These are phyloP conservation scores for Dendronephthya gigantea DNA, from an alignment of 64 coral and sea anemone genomes.

Conservation along the genomic window DNA sequence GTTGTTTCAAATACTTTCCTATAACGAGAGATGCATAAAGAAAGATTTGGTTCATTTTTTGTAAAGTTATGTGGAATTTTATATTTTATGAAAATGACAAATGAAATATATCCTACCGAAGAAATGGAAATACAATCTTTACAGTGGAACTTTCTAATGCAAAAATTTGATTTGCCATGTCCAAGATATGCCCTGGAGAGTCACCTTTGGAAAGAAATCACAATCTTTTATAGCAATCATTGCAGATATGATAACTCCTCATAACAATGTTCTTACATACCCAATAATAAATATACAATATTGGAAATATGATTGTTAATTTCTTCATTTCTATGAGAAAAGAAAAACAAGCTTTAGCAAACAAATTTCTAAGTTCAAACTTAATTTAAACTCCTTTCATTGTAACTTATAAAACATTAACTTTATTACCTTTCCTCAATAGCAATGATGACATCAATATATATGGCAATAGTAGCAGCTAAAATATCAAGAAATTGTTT, in stretches of 20 bases:
- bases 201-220: neutral
- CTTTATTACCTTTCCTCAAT: neutral
- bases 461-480: neutral
- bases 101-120: neutral
- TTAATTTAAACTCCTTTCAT: neutral
- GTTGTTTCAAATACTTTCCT: neutral
- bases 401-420: neutral
- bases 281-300: neutral
- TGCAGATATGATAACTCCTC: too few species aligned
- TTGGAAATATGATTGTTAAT: slow-evolving; percentile 5
- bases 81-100: neutral
- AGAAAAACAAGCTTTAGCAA: neutral
- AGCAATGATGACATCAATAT: neutral
- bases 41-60: neutral
- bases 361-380: too few species aligned
- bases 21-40: neutral
- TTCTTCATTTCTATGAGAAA: neutral
- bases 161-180: neutral
- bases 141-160: neutral
- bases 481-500: neutral
- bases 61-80: neutral
- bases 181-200: slow-evolving; percentile 1
- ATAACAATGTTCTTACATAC: too few species aligned
- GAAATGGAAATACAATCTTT: neutral
- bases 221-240: too few species aligned